phyloP scores from a whole-genome alignment of 2,888 invertebrate species.

The Ramazzottius varieornatus region DNA sequence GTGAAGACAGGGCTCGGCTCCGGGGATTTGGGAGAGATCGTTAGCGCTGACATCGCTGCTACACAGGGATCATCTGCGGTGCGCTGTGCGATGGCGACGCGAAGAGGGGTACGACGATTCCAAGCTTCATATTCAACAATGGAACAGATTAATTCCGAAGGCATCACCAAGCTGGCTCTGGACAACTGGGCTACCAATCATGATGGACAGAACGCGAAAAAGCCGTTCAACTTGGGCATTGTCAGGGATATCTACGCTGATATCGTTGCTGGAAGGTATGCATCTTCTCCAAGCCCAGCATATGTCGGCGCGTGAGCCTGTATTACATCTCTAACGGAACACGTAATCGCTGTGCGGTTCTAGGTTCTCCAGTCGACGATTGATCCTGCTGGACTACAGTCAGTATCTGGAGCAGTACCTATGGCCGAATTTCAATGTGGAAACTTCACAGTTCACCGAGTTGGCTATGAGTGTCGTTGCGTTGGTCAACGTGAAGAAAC shows the following conservation, averaged over 20 bases:
- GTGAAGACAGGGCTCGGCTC: too few species aligned
- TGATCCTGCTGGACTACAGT: conserved; percentile 26
- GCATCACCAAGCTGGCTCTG: conserved; percentile 42
- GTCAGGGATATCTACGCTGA: neutral
- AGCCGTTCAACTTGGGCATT: neutral
- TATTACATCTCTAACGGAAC: conserved; percentile 4
- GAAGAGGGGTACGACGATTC: neutral
- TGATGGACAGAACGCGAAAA: neutral
- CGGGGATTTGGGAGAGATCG: too few species aligned
- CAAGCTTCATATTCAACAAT: conserved; percentile 32
- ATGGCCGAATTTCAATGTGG: conserved; percentile 71
- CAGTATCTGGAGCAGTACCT: conserved; percentile 86
- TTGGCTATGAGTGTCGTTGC: conserved; percentile 89
- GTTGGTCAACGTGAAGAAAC: conserved; percentile 92
- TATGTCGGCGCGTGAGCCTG: neutral
- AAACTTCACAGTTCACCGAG: conserved; percentile 14
- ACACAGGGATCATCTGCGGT: too few species aligned
- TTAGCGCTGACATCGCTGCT: too few species aligned
- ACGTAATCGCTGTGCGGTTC: conserved; percentile 12
- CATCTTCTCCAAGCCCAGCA: neutral
- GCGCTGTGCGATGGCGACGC: neutral
- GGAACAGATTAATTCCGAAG: conserved; percentile 64
- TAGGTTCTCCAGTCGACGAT: conserved; percentile 2
- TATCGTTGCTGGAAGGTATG: neutral
- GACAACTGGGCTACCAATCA: neutral